Evolutionary conservation across 2,888 invertebrate species (phyloP), one percentile per base, ranked within the genome.

Genomic region (Nycteola revayana): DNA sequence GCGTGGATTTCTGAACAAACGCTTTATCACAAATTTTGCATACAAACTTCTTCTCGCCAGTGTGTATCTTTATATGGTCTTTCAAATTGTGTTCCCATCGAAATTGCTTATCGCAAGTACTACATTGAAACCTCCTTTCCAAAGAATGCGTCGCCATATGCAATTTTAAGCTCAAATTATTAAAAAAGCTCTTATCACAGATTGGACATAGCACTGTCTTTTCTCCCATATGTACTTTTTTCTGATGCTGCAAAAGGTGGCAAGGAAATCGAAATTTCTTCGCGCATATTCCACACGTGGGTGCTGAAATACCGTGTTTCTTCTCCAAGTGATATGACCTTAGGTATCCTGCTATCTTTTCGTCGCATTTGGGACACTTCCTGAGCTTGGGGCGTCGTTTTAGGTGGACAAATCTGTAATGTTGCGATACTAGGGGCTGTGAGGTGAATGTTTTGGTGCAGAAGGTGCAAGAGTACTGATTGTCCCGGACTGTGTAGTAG

Each of bases 161-260:
- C 5, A 50, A 41, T 7, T 41, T 57, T 14, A 81, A 46, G 29
- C 66, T 61, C 0, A 60, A 22, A 1, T 61, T 54, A 11, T 66
- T 57, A 10, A 73, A 75, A 40, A 90, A 90, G 0, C 61, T 69
- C 49, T 85, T 90, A n/a, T 79, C 69, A 46, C 91, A 91, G 0
- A 86, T 50, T 4, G 74, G 59, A 40, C 91, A 91, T 9, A 65
- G 66, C 7, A 75, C 73, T 11, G 69, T 83, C 37, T 54, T 74
- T 23, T 74, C 75, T 0, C 68, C 68, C 74, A 79, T 73, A 10
- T 80, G 80, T 0, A 66, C 66, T 17, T 66, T 68, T 36, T 68
- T 69, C 14, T 78, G 78, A 24, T 80, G 80, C 7, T 58, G 50
- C 1, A 72, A 27, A 1, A 81, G 63, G 8, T 71, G 53, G 25